Conservation (phyloP, 1,140 invertebrate genomes). For the Cherax destructor region DNA sequence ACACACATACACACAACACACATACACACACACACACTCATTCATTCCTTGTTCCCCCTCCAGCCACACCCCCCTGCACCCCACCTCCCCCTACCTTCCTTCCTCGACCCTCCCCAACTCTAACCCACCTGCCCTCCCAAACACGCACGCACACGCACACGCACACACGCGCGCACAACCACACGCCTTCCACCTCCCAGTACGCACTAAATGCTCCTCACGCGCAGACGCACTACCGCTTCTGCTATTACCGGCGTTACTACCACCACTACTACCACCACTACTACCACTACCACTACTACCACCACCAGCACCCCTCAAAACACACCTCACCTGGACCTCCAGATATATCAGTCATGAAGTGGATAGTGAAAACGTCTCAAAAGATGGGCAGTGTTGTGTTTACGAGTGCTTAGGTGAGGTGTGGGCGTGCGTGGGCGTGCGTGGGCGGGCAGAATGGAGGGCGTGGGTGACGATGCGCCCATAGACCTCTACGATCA, state of each 20-base stretch:
- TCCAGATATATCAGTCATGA: not conserved
- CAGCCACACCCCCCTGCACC: no score
- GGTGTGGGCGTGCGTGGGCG: constrained; percentile 14
- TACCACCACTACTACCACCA: not conserved
- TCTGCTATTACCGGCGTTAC: constrained; percentile 1
- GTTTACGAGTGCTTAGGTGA: constrained; percentile 6
- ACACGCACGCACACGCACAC: not conserved
- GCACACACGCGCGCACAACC: not conserved
- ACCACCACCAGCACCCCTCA: constrained; percentile 4
- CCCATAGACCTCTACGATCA: constrained; percentile 59
- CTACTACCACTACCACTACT: not conserved
- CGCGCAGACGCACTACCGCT: constrained; percentile 44
- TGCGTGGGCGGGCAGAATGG: constrained; percentile 48
- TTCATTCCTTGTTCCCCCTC: no score
- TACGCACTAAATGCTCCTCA: constrained; percentile 61
- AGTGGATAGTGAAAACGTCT: not conserved
- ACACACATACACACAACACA: constrained; percentile 2
- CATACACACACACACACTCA: not conserved
- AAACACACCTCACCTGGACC: not conserved
- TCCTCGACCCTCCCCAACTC: no score
- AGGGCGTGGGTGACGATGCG: constrained; percentile 27
- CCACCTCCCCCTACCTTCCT: no score
- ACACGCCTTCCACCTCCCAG: constrained; percentile 33
- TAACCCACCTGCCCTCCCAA: not conserved
- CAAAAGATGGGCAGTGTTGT: not conserved